Percentiles rank a stretch among this genome's conserved stretches.
Evolutionary conservation across 2,113 vertebrate species (phyloP).

Genomic region (Ovis canadensis): DNA sequence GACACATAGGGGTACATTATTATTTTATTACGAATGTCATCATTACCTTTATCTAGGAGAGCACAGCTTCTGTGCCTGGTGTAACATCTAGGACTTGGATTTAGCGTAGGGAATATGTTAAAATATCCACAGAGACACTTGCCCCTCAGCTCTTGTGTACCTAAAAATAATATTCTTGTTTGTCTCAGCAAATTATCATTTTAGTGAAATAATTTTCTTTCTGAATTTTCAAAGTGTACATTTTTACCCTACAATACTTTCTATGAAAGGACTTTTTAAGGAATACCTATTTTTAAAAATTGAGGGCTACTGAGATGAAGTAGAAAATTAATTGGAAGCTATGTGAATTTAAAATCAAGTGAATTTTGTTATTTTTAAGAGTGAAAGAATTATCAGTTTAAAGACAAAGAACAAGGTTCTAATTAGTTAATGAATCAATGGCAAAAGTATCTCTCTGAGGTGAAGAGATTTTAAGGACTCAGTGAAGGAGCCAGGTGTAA

Average conservation of each 20-base stretch:
- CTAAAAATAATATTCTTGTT: background rate
- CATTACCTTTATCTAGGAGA: background rate
- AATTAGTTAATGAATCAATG: background rate
- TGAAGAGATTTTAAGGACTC: background rate
- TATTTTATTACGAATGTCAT: background rate
- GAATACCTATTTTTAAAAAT: background rate
- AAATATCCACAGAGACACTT: background rate
- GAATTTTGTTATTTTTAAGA: background rate
- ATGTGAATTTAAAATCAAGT: background rate
- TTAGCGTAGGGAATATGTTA: background rate
- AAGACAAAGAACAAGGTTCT: background rate
- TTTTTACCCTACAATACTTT: background rate
- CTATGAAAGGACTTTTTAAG: background rate
- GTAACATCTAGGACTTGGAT: background rate
- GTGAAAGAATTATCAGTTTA: slow-evolving; percentile 6
- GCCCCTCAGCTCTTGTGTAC: background rate
- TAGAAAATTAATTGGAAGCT: background rate
- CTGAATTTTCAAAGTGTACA: background rate
- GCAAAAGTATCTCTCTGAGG: background rate
- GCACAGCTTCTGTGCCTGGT: background rate
- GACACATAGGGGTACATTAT: background rate
- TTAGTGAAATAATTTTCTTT: background rate
- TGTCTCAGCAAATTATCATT: background rate
- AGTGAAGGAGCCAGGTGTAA: background rate
- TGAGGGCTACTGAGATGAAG: background rate